Percentiles rank a stretch among this genome's conserved stretches.
phyloP scores from a whole-genome alignment of 1,140 invertebrate genomes.

The Brachionus rotundiformis region DNA sequence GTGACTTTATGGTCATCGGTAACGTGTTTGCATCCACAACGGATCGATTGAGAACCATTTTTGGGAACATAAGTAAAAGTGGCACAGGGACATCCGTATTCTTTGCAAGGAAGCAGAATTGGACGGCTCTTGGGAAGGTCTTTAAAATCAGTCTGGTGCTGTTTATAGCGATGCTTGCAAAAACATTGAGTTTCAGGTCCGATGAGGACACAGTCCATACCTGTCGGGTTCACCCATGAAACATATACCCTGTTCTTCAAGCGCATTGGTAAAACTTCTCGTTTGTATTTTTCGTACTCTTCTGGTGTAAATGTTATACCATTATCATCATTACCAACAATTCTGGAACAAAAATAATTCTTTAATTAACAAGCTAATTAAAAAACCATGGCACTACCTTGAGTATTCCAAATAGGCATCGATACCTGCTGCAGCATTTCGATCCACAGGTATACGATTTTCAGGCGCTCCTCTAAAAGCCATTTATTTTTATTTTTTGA shows the following conservation, averaged over 20 bases:
- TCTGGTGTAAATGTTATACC: conserved; percentile 63
- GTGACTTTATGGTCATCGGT: conserved; percentile 59
- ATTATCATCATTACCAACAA: conserved; percentile 65
- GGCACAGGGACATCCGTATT: conserved; percentile 60
- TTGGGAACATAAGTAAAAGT: conserved; percentile 63
- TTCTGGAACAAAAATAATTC: too few relatives aligned
- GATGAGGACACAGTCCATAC: conserved; percentile 65
- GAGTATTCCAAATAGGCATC: conserved; percentile 62
- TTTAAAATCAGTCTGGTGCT: conserved; percentile 64
- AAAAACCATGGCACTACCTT: conserved; percentile 55
- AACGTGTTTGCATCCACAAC: conserved; percentile 63
- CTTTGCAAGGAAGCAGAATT: conserved; percentile 60
- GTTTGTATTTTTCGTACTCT: conserved; percentile 65
- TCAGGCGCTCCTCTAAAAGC: conserved; percentile 46
- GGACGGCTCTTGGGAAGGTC: conserved; percentile 58
- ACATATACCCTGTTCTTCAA: conserved; percentile 62
- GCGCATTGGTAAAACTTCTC: conserved; percentile 41
- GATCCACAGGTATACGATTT: conserved; percentile 2
- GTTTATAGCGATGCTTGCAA: conserved; percentile 63
- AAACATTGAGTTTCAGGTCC: conserved; percentile 65
- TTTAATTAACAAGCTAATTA: too few relatives aligned
- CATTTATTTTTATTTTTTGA: neutral
- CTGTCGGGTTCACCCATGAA: conserved; percentile 58
- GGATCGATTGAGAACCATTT: conserved; percentile 60
- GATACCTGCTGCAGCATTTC: conserved; percentile 56